Conservation (phyloP, 2,113 vertebrate genomes). For the Pyrgilauda ruficollis region DNA sequence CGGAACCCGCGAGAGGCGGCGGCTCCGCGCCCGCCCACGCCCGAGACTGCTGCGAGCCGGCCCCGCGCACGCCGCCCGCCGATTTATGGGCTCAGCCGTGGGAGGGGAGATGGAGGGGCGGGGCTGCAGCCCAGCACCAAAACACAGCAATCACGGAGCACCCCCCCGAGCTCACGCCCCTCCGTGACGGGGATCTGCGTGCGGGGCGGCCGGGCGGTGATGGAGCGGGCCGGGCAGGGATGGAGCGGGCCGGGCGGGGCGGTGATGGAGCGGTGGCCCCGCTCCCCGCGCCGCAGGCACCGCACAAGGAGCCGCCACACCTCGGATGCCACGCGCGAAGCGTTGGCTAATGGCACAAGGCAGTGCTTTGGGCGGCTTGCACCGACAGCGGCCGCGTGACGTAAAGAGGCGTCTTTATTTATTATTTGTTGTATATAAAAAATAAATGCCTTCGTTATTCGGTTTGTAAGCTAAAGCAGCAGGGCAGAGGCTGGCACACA, state of each 20-base stretch:
- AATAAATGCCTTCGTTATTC: not conserved
- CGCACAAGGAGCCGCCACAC: accelerated
- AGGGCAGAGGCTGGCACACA: not conserved
- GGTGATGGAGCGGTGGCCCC: too few relatives aligned
- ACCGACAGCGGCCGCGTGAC: not conserved
- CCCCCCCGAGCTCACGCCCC: not conserved
- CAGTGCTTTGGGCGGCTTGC: accelerated
- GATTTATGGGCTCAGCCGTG: not conserved
- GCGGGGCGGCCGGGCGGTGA: not conserved
- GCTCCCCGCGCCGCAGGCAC: not conserved
- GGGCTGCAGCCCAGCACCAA: accelerated
- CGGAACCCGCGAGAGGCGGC: not conserved
- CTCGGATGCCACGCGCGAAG: not conserved
- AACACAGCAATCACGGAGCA: accelerated
- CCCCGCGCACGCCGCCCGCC: not conserved
- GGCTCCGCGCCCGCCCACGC: not conserved
- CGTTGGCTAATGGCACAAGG: accelerated
- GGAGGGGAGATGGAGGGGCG: not conserved
- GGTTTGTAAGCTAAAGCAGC: accelerated
- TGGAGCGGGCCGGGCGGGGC: not conserved
- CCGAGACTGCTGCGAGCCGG: not conserved
- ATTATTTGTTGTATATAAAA: not conserved
- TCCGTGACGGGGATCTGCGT: not conserved
- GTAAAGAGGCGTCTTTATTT: not conserved
- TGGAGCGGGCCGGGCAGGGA: not conserved